Evolutionary conservation across 2,888 invertebrate genomes (phyloP), one percentile per base, ranked within the genome.

Genomic region (Chironomus tentans): DNA sequence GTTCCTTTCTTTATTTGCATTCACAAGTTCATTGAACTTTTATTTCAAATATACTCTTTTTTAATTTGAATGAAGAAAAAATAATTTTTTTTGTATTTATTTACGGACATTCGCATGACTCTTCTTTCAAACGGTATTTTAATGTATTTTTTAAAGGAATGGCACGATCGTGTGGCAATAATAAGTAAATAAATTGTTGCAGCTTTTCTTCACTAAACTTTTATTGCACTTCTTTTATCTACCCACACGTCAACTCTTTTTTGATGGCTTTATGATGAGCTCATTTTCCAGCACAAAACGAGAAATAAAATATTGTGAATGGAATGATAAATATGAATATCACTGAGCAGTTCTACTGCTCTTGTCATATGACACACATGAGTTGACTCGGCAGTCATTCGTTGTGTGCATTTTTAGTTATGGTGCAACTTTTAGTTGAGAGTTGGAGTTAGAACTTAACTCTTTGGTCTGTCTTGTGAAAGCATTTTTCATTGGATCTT

Each of bases 191-290:
- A 38, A 38, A 38, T 7, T 38, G 38, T 38, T 38, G 38, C 38
- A 38, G 10, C 38, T 38, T 38, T 38, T 38, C 38, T 38, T 38
- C 38, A 38, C 38, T 38, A 38, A 38, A 15, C 18, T 56, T 56
- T 56, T 56, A 56, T 56, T 56, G 56, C n/a, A 56, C 38, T 48
- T 65, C 21, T 21, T 65, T 65, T 65, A 65, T 50, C 71, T 22
- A 7, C 71, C 71, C 56, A 71, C 71, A 48, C 70, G 47, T 47
- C 48, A 48, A 56, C 62, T 21, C 15, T 65, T 22, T 24, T 21
- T 65, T 65, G 65, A 65, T 65, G 65, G 13, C 65, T 69, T 70
- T 71, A 48, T 50, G 71, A 71, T 71, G 71, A 71, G 71, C 56
- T 71, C 71, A 71, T 70, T 38, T 38, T 38, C 38, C 38, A 38